Percentiles rank a stretch among this genome's conserved stretches.
These are phyloP conservation scores for Amphiprion clarkii DNA, from an alignment of 2,797 vertebrate species.

Conservation along the genomic window DNA sequence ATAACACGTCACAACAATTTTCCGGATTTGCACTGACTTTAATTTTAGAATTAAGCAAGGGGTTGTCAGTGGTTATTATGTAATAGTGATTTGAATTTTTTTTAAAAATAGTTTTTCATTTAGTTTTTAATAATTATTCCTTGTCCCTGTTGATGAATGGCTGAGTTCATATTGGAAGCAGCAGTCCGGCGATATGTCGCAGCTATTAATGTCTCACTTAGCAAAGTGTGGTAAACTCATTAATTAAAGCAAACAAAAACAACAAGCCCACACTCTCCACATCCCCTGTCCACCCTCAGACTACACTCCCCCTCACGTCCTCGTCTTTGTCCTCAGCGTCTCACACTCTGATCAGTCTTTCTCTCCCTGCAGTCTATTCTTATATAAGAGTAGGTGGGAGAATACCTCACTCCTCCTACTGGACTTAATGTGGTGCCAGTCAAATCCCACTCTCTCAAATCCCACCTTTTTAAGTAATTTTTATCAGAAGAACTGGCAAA, in stretches of 20 bases:
- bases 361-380: conserved; percentile 61
- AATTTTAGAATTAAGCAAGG: neutral
- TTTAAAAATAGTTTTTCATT: neutral
- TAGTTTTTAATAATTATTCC: neutral
- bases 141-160: conserved; percentile 5
- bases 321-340: conserved; percentile 37
- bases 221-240: conserved; percentile 35
- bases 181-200: conserved; percentile 10
- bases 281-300: conserved; percentile 16
- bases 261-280: conserved; percentile 31
- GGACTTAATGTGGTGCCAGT: conserved; percentile 66
- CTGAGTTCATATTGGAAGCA: neutral
- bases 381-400: conserved; percentile 78
- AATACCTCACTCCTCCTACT: conserved; percentile 72
- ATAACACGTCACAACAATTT: neutral
- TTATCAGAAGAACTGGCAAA: conserved; percentile 68
- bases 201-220: conserved; percentile 14
- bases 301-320: conserved; percentile 17
- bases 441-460: conserved; percentile 71
- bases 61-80: neutral
- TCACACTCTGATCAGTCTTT: conserved; percentile 53
- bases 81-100: neutral
- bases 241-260: conserved; percentile 45
- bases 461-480: conserved; percentile 70
- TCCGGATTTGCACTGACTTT: neutral